These are phyloP conservation scores for Sarcophaga peregrina DNA, from an alignment of 1,140 invertebrate species.

Conservation along the genomic window DNA sequence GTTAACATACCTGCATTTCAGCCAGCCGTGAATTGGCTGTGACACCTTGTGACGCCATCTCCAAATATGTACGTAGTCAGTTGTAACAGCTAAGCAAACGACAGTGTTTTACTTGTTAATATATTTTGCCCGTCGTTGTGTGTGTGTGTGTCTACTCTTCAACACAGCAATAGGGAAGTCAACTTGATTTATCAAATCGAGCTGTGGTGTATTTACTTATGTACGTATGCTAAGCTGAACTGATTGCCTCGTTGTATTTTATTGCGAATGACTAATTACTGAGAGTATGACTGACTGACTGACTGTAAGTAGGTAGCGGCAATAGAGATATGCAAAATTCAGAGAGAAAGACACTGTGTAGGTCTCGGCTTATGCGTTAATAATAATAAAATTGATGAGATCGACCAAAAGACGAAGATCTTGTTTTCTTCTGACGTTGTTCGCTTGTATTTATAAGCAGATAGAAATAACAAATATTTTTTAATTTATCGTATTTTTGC, in stretches of 20 bases:
- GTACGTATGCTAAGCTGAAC: background rate
- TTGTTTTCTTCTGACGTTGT: background rate
- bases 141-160: background rate
- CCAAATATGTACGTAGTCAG: conserved; percentile 50
- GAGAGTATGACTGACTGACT: background rate
- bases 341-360: conserved; percentile 6
- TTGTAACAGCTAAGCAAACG: background rate
- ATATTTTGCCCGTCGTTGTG: background rate
- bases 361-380: background rate
- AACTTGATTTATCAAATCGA: background rate
- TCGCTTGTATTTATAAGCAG: background rate
- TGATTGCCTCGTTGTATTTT: background rate
- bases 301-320: background rate
- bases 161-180: background rate
- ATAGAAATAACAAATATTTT: background rate
- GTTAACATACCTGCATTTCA: conserved; percentile 70
- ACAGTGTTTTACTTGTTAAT: background rate
- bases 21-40: conserved; percentile 67
- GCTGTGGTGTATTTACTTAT: background rate
- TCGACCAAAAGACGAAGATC: background rate
- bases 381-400: background rate
- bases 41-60: conserved; percentile 63
- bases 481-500: background rate
- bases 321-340: background rate
- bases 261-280: conserved; percentile 8